These are phyloP conservation scores for Hippocampus zosterae DNA, from an alignment of 2,113 vertebrate genomes.

Conservation along the genomic window DNA sequence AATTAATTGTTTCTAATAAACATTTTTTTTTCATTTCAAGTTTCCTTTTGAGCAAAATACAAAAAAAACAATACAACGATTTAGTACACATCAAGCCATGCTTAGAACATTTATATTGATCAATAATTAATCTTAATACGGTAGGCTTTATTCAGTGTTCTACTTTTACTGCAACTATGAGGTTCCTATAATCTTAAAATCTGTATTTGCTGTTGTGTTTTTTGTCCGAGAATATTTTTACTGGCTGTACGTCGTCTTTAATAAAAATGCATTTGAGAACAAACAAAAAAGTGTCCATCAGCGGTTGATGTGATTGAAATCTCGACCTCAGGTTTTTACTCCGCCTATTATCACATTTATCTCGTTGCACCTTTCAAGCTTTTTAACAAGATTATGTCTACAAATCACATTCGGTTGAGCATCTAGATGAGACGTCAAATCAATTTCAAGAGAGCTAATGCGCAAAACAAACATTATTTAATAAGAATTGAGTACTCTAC, in stretches of 20 bases:
- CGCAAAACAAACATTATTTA: background rate
- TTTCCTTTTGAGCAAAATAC: too few relatives aligned
- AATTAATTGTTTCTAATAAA: too few relatives aligned
- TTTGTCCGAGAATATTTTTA: slow-evolving; percentile 18
- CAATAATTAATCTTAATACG: background rate
- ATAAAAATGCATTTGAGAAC: slow-evolving; percentile 23
- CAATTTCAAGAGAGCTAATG: slow-evolving; percentile 3
- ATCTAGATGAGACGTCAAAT: slow-evolving; percentile 14
- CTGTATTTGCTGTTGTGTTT: slow-evolving; percentile 8
- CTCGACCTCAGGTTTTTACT: background rate
- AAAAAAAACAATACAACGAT: background rate
- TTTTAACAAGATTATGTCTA: background rate
- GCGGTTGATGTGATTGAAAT: background rate
- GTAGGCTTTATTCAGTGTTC: background rate
- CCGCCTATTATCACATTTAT: background rate
- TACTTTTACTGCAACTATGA: background rate
- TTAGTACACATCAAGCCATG: background rate
- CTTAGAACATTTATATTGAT: background rate
- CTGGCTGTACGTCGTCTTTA: slow-evolving; percentile 32
- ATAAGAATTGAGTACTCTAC: background rate
- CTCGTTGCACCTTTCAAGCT: background rate
- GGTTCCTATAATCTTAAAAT: background rate
- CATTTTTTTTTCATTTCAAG: too few relatives aligned
- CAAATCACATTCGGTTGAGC: slow-evolving; percentile 1
- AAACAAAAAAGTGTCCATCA: background rate